phyloP scores from a whole-genome alignment of 2,113 vertebrate species.

The Sclerurus mexicanus region DNA sequence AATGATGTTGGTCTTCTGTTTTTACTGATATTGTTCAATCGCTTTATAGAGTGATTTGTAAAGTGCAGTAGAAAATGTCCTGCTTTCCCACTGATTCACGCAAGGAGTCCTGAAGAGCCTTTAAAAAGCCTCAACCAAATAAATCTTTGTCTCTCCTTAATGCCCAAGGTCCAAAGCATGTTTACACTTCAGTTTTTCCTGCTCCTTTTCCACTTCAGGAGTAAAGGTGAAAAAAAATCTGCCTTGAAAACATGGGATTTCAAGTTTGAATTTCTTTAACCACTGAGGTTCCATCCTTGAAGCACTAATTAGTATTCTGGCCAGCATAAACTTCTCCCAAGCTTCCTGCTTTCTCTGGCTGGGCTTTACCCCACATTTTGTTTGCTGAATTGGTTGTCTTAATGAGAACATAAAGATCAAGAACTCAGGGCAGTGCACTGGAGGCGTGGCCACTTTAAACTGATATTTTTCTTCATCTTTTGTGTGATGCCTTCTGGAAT shows the following conservation, averaged over 20 bases:
- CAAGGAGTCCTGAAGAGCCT: not conserved
- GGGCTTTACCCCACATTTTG: not conserved
- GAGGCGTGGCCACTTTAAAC: not conserved
- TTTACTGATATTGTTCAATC: not conserved
- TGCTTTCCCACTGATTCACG: not conserved
- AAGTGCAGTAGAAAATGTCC: not conserved
- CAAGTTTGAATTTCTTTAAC: not conserved
- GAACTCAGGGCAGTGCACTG: not conserved
- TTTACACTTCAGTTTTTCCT: not conserved
- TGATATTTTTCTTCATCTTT: not conserved
- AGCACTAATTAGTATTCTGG: not conserved
- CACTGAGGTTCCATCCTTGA: not conserved
- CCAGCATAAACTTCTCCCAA: not conserved
- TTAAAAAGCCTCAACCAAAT: not conserved
- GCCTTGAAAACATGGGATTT: not conserved
- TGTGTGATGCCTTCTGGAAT: not conserved
- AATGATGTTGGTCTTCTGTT: not conserved
- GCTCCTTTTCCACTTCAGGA: not conserved
- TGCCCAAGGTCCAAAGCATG: not conserved
- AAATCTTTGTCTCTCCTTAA: not conserved
- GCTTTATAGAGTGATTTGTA: not conserved
- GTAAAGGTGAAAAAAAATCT: not conserved
- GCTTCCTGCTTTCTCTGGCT: not conserved
- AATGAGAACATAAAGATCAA: not conserved
- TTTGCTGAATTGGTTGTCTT: not conserved